Evolutionary conservation across 2,888 invertebrate species (phyloP).

Genomic region (Epiblema foenella): DNA sequence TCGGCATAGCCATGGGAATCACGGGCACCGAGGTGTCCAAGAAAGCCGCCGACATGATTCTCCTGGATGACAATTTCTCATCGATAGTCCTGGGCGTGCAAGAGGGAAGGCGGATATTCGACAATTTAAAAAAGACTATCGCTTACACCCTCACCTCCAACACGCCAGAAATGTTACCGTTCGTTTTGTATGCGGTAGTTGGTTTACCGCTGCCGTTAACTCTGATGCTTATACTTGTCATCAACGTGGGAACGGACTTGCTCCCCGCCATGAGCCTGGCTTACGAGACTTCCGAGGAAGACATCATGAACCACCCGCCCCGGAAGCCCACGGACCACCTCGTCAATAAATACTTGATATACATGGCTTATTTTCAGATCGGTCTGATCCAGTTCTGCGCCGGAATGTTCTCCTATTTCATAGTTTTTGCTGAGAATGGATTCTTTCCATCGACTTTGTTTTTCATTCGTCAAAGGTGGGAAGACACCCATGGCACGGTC

Average conservation of each 20-base stretch:
- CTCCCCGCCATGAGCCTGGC: constrained; percentile 91
- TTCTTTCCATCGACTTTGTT: constrained; percentile 88
- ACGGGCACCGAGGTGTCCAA: constrained; percentile 92
- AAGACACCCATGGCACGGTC: constrained; percentile 85
- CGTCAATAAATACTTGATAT: constrained; percentile 86
- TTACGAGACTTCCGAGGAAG: constrained; percentile 90
- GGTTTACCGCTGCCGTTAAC: constrained; percentile 90
- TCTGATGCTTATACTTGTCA: constrained; percentile 86
- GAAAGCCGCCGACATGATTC: constrained; percentile 96
- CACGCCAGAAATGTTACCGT: constrained; percentile 93
- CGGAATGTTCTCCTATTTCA: constrained; percentile 91
- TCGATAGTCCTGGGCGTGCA: constrained; percentile 94
- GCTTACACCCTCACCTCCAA: constrained; percentile 93
- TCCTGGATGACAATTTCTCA: constrained; percentile 94
- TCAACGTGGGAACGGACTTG: constrained; percentile 92
- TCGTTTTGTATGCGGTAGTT: constrained; percentile 89
- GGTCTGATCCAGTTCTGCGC: constrained; percentile 93
- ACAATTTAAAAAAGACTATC: constrained; percentile 94
- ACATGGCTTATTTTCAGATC: constrained; percentile 93
- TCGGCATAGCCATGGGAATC: constrained; percentile 93
- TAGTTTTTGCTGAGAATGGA: constrained; percentile 91
- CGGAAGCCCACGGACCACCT: constrained; percentile 83
- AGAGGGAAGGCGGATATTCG: constrained; percentile 92
- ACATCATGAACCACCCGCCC: constrained; percentile 88
- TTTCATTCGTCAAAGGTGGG: constrained; percentile 90